Evolutionary conservation across 2,888 invertebrate species (phyloP).

Genomic region (Spodoptera picta): DNA sequence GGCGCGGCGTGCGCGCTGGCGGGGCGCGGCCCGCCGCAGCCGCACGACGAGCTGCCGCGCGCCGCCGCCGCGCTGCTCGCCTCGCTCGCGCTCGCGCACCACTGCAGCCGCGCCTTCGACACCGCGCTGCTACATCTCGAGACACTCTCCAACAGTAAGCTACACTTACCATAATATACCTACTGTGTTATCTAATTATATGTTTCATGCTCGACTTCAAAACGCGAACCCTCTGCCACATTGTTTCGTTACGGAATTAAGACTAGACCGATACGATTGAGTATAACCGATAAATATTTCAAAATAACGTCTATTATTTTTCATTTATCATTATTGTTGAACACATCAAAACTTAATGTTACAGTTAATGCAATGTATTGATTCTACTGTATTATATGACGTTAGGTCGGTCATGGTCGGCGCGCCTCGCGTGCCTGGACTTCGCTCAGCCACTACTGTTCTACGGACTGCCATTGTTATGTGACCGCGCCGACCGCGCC

Average conservation of each 20-base stretch:
- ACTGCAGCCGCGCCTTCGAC: constrained; percentile 88
- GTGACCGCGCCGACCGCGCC: constrained; percentile 79
- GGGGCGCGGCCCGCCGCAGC: constrained; percentile 90
- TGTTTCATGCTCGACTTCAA: too few relatives aligned
- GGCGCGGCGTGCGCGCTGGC: constrained; percentile 92
- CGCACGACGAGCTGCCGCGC: constrained; percentile 92
- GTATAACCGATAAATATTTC: too few relatives aligned
- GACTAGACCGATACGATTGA: background rate
- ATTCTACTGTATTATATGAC: background rate
- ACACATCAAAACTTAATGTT: too few relatives aligned
- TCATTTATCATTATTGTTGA: too few relatives aligned
- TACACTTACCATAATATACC: too few relatives aligned
- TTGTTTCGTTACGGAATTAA: background rate
- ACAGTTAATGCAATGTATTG: background rate
- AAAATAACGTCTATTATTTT: too few relatives aligned
- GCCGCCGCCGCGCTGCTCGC: constrained; percentile 91
- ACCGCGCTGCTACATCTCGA: constrained; percentile 88
- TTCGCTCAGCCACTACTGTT: constrained; percentile 92
- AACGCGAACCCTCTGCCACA: too few relatives aligned
- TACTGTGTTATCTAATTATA: too few relatives aligned
- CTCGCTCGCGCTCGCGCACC: constrained; percentile 90
- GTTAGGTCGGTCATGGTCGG: constrained; percentile 90
- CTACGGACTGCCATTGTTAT: constrained; percentile 91
- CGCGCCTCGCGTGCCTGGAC: constrained; percentile 90
- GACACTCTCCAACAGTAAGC: constrained; percentile 61